A percentile compares a stretch with the other conserved stretches of the same genome.
phyloP scores from a whole-genome alignment of 2,888 invertebrate genomes.

The Macrophya annulata region DNA sequence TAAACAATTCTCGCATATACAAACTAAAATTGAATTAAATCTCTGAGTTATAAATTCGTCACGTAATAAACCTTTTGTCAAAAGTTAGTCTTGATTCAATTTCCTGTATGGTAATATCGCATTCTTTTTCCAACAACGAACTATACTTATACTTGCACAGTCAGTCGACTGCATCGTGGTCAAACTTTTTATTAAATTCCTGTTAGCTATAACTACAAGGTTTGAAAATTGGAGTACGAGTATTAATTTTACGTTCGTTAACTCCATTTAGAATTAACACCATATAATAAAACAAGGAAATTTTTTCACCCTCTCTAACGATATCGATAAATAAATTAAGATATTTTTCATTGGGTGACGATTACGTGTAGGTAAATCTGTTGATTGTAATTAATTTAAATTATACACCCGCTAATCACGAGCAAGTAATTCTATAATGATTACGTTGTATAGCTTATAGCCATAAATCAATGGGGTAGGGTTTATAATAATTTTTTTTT shows the following conservation, averaged over 20 bases:
- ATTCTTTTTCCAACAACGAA: neutral
- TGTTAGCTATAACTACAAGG: neutral
- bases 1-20: neutral
- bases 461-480: neutral
- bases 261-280: neutral
- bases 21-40: neutral
- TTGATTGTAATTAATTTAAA: neutral
- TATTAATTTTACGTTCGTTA: neutral
- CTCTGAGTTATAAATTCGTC: neutral
- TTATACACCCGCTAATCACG: neutral
- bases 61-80: neutral
- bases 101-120: neutral
- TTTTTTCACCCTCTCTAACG: neutral
- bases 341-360: neutral
- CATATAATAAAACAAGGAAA: neutral
- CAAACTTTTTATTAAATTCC: neutral
- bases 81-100: conserved; percentile 15
- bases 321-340: neutral
- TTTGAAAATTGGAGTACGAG: neutral
- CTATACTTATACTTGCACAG: neutral
- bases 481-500: neutral
- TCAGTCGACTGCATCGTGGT: neutral
- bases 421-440: neutral
- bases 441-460: neutral
- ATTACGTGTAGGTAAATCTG: neutral